Conservation (phyloP, 2,797 vertebrate species). For the Merluccius polli region DNA sequence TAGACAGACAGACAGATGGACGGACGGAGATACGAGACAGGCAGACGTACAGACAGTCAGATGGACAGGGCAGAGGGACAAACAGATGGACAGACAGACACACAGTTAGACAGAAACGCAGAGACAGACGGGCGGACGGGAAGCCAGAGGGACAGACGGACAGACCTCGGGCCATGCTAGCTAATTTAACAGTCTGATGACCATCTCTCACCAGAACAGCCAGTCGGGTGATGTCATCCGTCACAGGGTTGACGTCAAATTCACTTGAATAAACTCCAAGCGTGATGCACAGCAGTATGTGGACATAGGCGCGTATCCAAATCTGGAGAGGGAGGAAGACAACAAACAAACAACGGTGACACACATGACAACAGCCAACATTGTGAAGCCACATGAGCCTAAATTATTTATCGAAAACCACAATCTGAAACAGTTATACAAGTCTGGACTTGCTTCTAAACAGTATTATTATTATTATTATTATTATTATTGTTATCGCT, state of each 20-base stretch:
- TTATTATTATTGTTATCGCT: neutral
- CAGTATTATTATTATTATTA: neutral
- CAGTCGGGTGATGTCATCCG: constrained; percentile 76
- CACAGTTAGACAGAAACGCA: neutral
- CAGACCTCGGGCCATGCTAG: neutral
- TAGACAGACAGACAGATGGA: neutral
- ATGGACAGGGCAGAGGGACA: constrained; percentile 57
- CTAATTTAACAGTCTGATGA: neutral
- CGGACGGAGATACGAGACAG: neutral
- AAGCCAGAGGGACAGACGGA: no score
- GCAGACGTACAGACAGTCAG: neutral
- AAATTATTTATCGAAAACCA: neutral
- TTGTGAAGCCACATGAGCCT: neutral
- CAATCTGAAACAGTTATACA: neutral
- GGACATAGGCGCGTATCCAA: constrained; percentile 81
- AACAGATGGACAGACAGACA: constrained; percentile 40
- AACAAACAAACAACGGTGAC: constrained; percentile 9
- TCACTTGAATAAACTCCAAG: constrained; percentile 73
- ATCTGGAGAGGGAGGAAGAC: constrained; percentile 56
- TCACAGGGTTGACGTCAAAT: constrained; percentile 74
- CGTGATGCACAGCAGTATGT: constrained; percentile 76
- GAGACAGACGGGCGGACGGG: neutral
- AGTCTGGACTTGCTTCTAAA: neutral
- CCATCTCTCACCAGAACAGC: constrained; percentile 69
- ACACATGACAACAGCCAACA: neutral